Conservation (phyloP, 2,888 invertebrate species). For the Prenolepis imparis region DNA sequence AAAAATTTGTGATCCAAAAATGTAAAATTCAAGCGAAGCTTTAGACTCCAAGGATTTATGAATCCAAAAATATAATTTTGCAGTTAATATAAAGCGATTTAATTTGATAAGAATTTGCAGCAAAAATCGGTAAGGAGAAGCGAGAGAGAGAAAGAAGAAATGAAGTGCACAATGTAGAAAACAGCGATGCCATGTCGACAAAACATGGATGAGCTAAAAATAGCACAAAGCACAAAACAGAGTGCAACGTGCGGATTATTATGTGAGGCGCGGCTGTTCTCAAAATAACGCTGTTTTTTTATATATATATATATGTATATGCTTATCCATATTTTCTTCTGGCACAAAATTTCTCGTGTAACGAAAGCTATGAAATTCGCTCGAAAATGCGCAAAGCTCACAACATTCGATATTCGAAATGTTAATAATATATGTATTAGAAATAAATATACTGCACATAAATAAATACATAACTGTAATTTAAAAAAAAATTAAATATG, state of each 20-base stretch:
- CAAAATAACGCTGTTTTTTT: conserved; percentile 59
- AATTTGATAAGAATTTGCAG: conserved; percentile 10
- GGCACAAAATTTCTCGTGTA: conserved; percentile 6
- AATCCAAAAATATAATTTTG: not conserved
- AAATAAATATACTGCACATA: not conserved
- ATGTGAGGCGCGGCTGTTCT: conserved; percentile 53
- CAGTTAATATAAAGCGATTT: not conserved
- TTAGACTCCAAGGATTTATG: too few species aligned
- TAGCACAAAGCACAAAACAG: conserved; percentile 71
- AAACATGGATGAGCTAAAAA: conserved; percentile 71
- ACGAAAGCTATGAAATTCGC: not conserved
- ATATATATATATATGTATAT: not conserved
- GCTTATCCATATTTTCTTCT: not conserved
- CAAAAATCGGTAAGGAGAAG: not conserved
- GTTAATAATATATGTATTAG: not conserved
- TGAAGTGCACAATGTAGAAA: conserved; percentile 44
- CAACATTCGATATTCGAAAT: not conserved
- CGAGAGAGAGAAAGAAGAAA: conserved; percentile 4
- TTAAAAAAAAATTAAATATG: not conserved
- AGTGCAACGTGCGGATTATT: conserved; percentile 70
- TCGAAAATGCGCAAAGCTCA: not conserved
- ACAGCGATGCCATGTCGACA: conserved; percentile 54
- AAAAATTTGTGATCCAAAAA: too few species aligned
- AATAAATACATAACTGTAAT: not conserved
- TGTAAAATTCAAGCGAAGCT: too few species aligned